A percentile compares a stretch with the other conserved stretches of the same genome.
Conservation (phyloP, 30 jellyfish, hydroid and myxozoan species). For the Mastigias papua region DNA sequence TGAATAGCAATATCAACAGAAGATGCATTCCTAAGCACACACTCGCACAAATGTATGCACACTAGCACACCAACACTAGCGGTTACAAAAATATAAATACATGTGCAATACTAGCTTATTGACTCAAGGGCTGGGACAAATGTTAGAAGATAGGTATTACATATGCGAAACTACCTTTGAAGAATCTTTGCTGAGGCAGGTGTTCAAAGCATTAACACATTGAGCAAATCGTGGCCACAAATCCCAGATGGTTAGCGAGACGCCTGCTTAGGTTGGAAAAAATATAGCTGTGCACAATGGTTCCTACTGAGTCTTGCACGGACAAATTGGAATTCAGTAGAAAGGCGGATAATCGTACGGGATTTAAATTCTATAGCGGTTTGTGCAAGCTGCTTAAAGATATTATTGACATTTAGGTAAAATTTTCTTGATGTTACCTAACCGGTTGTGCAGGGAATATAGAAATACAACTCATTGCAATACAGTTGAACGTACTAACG, state of each 20-base stretch:
- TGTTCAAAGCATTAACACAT: neutral
- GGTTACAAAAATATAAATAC: neutral
- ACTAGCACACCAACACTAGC: neutral
- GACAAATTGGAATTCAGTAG: neutral
- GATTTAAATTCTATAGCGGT: neutral
- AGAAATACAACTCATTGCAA: constrained; percentile 13
- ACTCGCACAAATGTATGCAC: no score
- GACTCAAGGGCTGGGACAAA: neutral
- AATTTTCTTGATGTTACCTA: no score
- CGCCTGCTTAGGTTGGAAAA: neutral
- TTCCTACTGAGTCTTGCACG: neutral
- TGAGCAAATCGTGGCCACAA: neutral
- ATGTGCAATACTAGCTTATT: neutral
- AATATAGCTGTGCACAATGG: neutral
- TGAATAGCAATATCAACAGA: no score
- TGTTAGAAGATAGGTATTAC: neutral
- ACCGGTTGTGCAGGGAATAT: no score
- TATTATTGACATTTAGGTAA: neutral
- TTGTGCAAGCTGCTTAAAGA: neutral
- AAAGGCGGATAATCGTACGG: neutral
- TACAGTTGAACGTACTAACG: neutral
- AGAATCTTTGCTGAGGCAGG: neutral
- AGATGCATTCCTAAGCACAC: no score
- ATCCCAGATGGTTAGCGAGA: neutral
- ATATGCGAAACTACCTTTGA: neutral